These are phyloP conservation scores for Drosophila putrida DNA, from an alignment of 2,888 invertebrate genomes.

Conservation along the genomic window DNA sequence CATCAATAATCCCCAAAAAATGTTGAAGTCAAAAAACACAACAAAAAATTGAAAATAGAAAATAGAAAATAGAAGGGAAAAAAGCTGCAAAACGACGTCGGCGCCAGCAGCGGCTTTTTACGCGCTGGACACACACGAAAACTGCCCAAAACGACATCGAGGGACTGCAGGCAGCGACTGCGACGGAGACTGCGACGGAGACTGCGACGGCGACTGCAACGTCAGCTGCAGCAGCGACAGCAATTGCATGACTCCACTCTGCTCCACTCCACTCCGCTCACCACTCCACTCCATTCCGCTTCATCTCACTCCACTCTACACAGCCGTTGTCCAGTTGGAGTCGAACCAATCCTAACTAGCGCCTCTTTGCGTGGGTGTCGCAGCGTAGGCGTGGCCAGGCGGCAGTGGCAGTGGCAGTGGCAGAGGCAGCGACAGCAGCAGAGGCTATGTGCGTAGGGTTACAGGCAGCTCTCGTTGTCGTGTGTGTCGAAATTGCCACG, in stretches of 20 bases:
- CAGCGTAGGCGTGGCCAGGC: constrained; percentile 80
- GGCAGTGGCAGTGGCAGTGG: constrained; percentile 16
- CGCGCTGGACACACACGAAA: constrained; percentile 75
- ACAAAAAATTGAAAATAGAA: constrained; percentile 62
- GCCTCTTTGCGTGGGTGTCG: constrained; percentile 77
- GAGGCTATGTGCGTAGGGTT: constrained; percentile 53
- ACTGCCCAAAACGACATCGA: constrained; percentile 38
- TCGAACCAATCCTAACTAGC: constrained; percentile 77
- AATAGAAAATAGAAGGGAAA: constrained; percentile 70
- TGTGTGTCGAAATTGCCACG: constrained; percentile 63
- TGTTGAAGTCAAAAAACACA: constrained; percentile 25
- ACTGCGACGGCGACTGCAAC: constrained; percentile 49
- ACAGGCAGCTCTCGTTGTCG: constrained; percentile 44
- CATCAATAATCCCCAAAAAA: constrained; percentile 83
- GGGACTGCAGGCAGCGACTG: constrained; percentile 11
- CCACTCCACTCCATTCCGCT: too few species aligned
- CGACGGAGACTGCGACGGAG: too few species aligned
- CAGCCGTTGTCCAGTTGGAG: constrained; percentile 68
- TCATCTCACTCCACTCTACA: too few species aligned
- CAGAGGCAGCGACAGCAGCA: constrained; percentile 3
- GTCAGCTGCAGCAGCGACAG: too few species aligned
- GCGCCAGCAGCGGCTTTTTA: constrained; percentile 74
- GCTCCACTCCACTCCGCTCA: too few species aligned
- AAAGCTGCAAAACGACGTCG: constrained; percentile 41
- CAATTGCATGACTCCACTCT: too few species aligned